Evolutionary conservation across 2,113 vertebrate species (phyloP).

Genomic region (Chunga burmeisteri): DNA sequence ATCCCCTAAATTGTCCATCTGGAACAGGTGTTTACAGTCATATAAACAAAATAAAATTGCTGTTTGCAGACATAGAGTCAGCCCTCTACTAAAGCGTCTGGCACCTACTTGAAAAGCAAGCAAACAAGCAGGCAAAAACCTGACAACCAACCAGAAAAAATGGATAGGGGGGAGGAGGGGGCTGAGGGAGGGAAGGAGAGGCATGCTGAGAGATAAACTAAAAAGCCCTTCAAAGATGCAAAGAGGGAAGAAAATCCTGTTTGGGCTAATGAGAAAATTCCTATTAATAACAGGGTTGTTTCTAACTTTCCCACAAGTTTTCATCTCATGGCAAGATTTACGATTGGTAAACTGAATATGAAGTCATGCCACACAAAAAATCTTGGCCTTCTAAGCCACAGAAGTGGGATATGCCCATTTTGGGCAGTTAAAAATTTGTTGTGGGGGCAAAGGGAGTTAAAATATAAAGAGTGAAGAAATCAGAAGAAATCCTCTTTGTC

Average conservation of each 20-base stretch:
- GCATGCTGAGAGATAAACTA: neutral
- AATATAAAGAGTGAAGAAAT: neutral
- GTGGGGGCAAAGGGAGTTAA: neutral
- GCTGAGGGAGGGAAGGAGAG: neutral
- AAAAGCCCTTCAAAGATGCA: neutral
- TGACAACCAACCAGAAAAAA: neutral
- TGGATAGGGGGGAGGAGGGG: fast-evolving
- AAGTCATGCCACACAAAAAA: neutral
- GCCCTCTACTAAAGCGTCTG: neutral
- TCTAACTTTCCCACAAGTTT: neutral
- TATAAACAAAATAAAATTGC: constrained; percentile 26
- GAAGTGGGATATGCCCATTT: neutral
- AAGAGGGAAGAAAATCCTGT: neutral
- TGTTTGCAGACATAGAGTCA: neutral
- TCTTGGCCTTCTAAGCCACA: neutral
- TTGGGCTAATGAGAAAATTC: neutral
- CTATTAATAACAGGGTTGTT: neutral
- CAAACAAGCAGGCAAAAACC: neutral
- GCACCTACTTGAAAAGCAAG: neutral
- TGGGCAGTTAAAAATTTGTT: neutral
- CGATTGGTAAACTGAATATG: neutral
- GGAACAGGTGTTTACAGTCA: constrained; percentile 33
- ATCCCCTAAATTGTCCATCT: constrained; percentile 29
- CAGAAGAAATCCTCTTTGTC: neutral
- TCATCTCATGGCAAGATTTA: neutral